phyloP scores from a whole-genome alignment of 2,888 invertebrate species.

The Sarcophaga variegata region DNA sequence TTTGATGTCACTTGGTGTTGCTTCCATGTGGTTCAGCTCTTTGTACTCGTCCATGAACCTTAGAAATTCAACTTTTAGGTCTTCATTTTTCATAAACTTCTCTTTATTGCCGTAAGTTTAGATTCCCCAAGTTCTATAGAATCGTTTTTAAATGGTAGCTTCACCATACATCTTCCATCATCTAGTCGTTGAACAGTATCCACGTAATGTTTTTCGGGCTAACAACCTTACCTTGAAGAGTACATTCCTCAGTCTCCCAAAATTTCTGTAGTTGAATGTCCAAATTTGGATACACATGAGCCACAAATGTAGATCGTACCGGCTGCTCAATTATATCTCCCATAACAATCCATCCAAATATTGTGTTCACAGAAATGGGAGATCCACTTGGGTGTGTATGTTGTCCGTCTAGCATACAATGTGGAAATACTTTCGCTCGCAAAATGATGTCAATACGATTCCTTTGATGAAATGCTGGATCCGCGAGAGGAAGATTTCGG shows the following conservation, averaged over 20 bases:
- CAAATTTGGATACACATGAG: conserved; percentile 17
- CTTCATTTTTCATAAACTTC: too few species aligned
- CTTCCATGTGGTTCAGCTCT: conserved; percentile 40
- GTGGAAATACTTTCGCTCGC: not conserved
- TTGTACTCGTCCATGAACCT: too few species aligned
- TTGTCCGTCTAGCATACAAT: conserved; percentile 29
- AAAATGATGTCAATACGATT: too few species aligned
- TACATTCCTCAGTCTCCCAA: conserved; percentile 26
- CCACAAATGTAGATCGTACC: not conserved
- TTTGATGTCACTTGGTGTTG: not conserved
- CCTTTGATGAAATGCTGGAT: conserved; percentile 19
- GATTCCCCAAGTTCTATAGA: too few species aligned
- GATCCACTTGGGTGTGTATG: conserved; percentile 22
- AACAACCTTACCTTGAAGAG: too few species aligned
- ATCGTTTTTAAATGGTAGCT: conserved; percentile 4
- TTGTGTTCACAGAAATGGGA: conserved; percentile 28
- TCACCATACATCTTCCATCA: conserved; percentile 53
- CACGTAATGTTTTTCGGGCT: conserved; percentile 42
- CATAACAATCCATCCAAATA: conserved; percentile 42
- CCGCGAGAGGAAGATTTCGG: too few species aligned
- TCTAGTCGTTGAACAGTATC: conserved; percentile 13
- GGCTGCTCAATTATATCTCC: conserved; percentile 3
- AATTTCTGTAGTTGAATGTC: conserved; percentile 44
- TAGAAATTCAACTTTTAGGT: too few species aligned
- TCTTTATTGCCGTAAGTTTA: too few species aligned